Evolutionary conservation across 2,888 invertebrate species (phyloP).

Genomic region (Rutpela maculata): DNA sequence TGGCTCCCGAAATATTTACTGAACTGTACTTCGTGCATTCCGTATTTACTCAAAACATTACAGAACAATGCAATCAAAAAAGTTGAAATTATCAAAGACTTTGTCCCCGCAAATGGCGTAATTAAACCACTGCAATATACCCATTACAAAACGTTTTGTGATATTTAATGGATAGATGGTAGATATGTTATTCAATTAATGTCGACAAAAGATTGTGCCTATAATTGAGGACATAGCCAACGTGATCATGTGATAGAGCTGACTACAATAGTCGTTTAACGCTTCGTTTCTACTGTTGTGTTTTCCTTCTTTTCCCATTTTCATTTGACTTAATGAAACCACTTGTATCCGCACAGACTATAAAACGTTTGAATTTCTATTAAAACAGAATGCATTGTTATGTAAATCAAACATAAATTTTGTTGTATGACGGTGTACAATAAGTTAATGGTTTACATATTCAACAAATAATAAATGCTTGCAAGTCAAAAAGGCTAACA

Average conservation of each 20-base stretch:
- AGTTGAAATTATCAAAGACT: constrained; percentile 13
- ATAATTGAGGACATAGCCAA: constrained; percentile 54
- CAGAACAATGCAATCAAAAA: neutral
- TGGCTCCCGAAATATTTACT: neutral
- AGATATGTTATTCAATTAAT: constrained; percentile 59
- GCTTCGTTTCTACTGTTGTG: constrained; percentile 58
- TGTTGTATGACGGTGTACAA: constrained; percentile 20
- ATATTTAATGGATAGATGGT: constrained; percentile 44
- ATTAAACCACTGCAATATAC: constrained; percentile 19
- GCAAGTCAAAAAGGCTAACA: constrained; percentile 1
- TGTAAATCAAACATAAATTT: constrained; percentile 37
- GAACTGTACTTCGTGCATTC: neutral
- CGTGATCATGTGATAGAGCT: constrained; percentile 56
- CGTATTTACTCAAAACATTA: neutral
- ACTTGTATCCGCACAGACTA: constrained; percentile 38
- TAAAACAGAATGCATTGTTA: constrained; percentile 37
- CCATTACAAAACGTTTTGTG: constrained; percentile 47
- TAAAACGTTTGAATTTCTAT: constrained; percentile 38
- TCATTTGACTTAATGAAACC: constrained; percentile 56
- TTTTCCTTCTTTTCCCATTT: constrained; percentile 53
- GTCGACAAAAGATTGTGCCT: constrained; percentile 55
- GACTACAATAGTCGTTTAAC: constrained; percentile 59
- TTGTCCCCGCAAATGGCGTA: constrained; percentile 23
- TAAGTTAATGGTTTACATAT: constrained; percentile 8
- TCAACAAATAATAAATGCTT: constrained; percentile 13